Percentiles rank a stretch among this genome's conserved stretches.
Conservation (phyloP, 2,888 invertebrate genomes). For the Eudasyphora cyanicolor region DNA sequence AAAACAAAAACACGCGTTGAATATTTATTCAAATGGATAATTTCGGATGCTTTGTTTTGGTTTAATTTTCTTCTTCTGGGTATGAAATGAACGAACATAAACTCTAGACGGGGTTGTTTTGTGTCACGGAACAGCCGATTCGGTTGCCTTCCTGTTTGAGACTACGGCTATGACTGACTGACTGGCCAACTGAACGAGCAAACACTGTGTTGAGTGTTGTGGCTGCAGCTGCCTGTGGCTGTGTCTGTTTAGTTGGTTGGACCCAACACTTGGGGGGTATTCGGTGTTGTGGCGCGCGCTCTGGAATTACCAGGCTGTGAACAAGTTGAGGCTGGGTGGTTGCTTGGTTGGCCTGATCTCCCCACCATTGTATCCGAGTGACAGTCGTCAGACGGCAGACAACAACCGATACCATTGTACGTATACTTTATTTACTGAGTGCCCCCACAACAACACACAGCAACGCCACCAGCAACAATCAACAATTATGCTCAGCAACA, state of each 20-base stretch:
- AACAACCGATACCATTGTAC: not conserved
- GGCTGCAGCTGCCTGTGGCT: constrained; percentile 36
- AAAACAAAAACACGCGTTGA: constrained; percentile 30
- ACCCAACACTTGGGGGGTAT: not conserved
- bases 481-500: not conserved
- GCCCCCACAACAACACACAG: not conserved
- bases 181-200: constrained; percentile 2
- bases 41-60: constrained; percentile 31
- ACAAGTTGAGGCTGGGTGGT: constrained; percentile 37
- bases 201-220: no score
- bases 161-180: constrained; percentile 59
- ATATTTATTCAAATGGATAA: constrained; percentile 23
- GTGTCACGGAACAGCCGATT: constrained; percentile 45
- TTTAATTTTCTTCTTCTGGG: constrained; percentile 5
- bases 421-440: constrained; percentile 24
- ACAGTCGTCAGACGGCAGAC: constrained; percentile 9
- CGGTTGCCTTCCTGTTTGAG: constrained; percentile 55
- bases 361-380: not conserved
- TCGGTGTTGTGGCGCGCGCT: no score
- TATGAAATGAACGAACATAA: constrained; percentile 14
- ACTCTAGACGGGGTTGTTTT: not conserved
- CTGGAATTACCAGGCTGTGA: not conserved
- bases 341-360: constrained; percentile 4
- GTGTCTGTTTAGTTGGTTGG: constrained; percentile 12
- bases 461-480: not conserved